Evolutionary conservation across 2,888 invertebrate genomes (phyloP).

Genomic region (Diadegma fenestrale): DNA sequence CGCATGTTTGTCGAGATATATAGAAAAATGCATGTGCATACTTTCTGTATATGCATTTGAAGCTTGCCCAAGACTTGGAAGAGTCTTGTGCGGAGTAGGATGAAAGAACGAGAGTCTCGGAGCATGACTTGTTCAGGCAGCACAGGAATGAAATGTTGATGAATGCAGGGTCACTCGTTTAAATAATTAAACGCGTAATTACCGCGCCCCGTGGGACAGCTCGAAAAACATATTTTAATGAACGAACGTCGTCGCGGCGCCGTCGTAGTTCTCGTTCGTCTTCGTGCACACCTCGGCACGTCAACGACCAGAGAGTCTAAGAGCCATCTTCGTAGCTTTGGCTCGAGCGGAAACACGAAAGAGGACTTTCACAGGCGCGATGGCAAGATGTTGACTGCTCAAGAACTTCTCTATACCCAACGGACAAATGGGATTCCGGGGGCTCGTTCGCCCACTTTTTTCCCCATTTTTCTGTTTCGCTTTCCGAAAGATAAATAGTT

Average conservation of each 20-base stretch:
- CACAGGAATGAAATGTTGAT: slow-evolving; percentile 75
- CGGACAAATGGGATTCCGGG: slow-evolving; percentile 29
- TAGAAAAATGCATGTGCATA: background rate
- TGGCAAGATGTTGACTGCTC: slow-evolving; percentile 18
- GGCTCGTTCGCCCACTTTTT: slow-evolving; percentile 12
- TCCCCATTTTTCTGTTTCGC: background rate
- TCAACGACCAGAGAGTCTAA: slow-evolving; percentile 20
- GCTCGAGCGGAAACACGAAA: slow-evolving; percentile 36
- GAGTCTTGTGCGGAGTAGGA: slow-evolving; percentile 25
- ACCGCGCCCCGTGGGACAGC: slow-evolving; percentile 71
- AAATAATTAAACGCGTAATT: slow-evolving; percentile 83
- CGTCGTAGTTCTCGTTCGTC: slow-evolving; percentile 18
- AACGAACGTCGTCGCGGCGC: slow-evolving; percentile 70
- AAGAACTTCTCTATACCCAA: slow-evolving; percentile 41
- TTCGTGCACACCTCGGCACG: slow-evolving; percentile 34
- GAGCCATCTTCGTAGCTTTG: slow-evolving; percentile 2
- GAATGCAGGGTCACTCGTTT: slow-evolving; percentile 81
- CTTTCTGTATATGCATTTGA: slow-evolving; percentile 35
- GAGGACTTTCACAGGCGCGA: slow-evolving; percentile 30
- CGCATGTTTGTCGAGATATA: slow-evolving; percentile 12
- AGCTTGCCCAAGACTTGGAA: slow-evolving; percentile 49
- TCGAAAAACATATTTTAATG: slow-evolving; percentile 80
- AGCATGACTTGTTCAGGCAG: slow-evolving; percentile 49
- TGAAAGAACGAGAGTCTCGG: slow-evolving; percentile 47
- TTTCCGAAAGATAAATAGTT: background rate